Evolutionary conservation across 2,888 invertebrate species (phyloP).

Genomic region (Pimpla rufipes): DNA sequence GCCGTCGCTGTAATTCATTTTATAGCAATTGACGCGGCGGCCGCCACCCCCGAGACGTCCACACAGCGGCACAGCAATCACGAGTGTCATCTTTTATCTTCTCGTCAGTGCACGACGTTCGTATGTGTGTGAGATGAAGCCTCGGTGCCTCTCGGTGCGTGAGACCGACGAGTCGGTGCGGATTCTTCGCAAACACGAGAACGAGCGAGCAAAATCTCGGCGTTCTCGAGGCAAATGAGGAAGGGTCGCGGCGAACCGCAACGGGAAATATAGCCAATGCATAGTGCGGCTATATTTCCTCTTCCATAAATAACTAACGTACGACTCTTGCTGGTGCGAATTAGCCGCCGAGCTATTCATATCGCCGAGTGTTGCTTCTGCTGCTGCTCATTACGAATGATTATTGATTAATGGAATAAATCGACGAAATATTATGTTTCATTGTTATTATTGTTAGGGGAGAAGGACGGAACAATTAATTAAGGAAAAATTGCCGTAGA

Average conservation of each 20-base stretch:
- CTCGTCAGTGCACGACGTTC: background rate
- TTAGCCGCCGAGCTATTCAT: no score
- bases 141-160: background rate
- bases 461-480: no score
- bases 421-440: no score
- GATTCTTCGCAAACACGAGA: background rate
- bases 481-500: no score
- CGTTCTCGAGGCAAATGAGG: background rate
- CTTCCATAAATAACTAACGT: no score
- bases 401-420: no score
- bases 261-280: no score
- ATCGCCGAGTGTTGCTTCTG: no score
- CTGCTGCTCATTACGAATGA: no score
- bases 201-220: background rate
- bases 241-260: background rate
- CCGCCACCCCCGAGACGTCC: conserved; percentile 55
- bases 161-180: background rate
- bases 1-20: conserved; percentile 72
- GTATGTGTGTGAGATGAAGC: background rate
- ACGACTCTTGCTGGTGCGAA: no score
- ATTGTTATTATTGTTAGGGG: no score
- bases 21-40: conserved; percentile 73
- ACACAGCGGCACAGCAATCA: conserved; percentile 31
- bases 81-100: conserved; percentile 55
- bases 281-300: no score